Percentiles rank a stretch among this genome's conserved stretches.
Evolutionary conservation across 2,113 vertebrate species (phyloP).

Genomic region (Lepus timidus): DNA sequence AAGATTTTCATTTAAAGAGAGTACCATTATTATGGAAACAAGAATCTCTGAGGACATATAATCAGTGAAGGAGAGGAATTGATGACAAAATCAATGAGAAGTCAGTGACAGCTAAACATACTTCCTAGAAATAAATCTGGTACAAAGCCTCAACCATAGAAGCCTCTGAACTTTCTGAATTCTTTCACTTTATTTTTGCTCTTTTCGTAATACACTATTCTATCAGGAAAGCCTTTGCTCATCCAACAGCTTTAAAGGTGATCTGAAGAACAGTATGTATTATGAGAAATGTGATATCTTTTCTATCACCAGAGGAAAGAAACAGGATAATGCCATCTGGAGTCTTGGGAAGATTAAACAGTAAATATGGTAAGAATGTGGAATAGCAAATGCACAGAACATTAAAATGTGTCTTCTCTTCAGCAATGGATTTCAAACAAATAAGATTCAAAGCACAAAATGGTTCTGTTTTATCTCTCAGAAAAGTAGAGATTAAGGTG

Average conservation of each 20-base stretch:
- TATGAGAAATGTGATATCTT: slow-evolving; percentile 42
- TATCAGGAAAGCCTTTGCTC: slow-evolving; percentile 80
- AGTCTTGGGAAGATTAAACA: slow-evolving; percentile 71
- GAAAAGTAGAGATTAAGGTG: not conserved
- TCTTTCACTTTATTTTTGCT: slow-evolving; percentile 76
- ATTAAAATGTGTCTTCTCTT: slow-evolving; percentile 62
- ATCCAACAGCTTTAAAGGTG: slow-evolving; percentile 75
- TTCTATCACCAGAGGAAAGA: slow-evolving; percentile 46
- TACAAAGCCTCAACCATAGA: slow-evolving; percentile 64
- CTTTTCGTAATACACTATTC: slow-evolving; percentile 72
- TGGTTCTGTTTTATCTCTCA: not conserved
- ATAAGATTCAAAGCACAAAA: slow-evolving; percentile 23
- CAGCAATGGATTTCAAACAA: slow-evolving; percentile 17
- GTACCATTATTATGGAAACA: slow-evolving; percentile 32
- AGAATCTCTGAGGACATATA: slow-evolving; percentile 73
- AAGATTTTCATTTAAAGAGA: slow-evolving; percentile 49
- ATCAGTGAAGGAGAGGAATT: slow-evolving; percentile 77
- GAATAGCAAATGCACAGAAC: slow-evolving; percentile 57
- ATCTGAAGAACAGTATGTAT: slow-evolving; percentile 70
- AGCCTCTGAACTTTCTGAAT: slow-evolving; percentile 81
- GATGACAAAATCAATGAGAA: slow-evolving; percentile 78
- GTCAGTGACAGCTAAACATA: slow-evolving; percentile 74
- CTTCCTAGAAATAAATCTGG: slow-evolving; percentile 62
- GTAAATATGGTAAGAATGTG: slow-evolving; percentile 56
- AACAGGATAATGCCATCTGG: slow-evolving; percentile 79